Evolutionary conservation across 2,113 vertebrate genomes (phyloP), one percentile per base, ranked within the genome.

Genomic region (Cynoglossus semilaevis): DNA sequence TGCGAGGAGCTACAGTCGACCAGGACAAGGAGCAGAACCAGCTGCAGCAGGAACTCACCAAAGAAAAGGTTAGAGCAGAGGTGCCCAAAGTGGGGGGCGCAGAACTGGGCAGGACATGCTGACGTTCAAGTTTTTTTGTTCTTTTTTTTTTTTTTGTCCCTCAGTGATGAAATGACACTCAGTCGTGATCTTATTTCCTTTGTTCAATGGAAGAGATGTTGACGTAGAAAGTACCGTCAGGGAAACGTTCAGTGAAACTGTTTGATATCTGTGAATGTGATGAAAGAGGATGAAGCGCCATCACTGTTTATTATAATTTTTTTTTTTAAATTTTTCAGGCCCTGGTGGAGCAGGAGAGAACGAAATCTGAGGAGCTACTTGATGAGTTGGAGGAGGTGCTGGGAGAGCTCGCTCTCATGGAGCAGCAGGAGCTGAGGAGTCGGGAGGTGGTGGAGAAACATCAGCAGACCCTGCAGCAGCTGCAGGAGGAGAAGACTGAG

Each of bases 351-450:
- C 84, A 81, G 8, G 80, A 93, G 54, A 89, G 93, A 77, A 83
- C 90, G 19, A 91, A 93, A 34, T 74, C 91, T 3, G 76, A 84
- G 41, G 87, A 83, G 48, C 91, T 86, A 41, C 82, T 84, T n/a
- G 60, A 4, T 8, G 54, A 95, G 79, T 76, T 98, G 70, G 93
- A 91, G 58, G 91, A 86, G 36, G 84, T 90, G 8, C 76, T 97
- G 61, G 89, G 88, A n/a, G 95, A 96, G 63, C 85, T 98, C 6
- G 88, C 92, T 18, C 65, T 78, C 14, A 53, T 96, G 16, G 92
- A 96, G 70, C 80, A 82, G 0, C 87, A 94, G 64, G 95, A 97
- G 43, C 82, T 82, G 34, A 79, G 60, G 51, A 83, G 80, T 19
- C 87, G 86, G 9, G 89, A 82, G 34, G 82, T 85, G 67, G 90